A percentile compares a stretch with the other conserved stretches of the same genome.
Evolutionary conservation across 2,888 invertebrate genomes (phyloP).

Genomic region (Ferrisia virgata): DNA sequence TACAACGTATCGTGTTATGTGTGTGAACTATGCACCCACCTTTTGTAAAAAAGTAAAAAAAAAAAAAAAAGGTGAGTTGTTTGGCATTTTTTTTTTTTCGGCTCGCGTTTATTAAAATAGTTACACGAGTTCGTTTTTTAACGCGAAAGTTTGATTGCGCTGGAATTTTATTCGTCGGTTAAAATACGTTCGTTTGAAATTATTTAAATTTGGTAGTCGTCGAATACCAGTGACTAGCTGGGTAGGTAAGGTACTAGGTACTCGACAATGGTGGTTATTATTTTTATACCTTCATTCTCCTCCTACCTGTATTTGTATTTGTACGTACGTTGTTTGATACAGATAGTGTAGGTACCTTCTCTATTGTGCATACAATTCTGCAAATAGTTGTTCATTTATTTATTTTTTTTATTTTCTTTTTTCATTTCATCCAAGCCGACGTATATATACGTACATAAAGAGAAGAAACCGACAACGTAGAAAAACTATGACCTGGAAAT

Average conservation of each 20-base stretch:
- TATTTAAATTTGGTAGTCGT: not conserved
- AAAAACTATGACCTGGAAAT: not conserved
- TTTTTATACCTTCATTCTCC: too few species aligned
- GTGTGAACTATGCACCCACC: too few species aligned
- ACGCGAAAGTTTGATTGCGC: not conserved
- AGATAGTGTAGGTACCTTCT: not conserved
- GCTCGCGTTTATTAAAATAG: constrained; percentile 8
- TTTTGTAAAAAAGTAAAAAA: too few species aligned
- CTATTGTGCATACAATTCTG: not conserved
- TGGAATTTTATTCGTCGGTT: not conserved
- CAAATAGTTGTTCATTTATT: not conserved
- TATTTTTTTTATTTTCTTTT: not conserved
- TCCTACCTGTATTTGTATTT: too few species aligned
- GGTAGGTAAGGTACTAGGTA: too few species aligned
- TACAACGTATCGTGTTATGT: too few species aligned
- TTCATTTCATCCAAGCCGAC: not conserved
- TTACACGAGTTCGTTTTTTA: not conserved
- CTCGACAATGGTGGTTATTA: not conserved
- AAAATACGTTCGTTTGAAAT: not conserved
- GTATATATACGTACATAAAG: too few species aligned
- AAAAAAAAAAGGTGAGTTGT: not conserved
- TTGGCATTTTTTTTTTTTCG: not conserved
- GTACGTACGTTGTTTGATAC: not conserved
- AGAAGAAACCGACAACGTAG: not conserved
- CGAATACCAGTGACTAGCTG: too few species aligned